These are phyloP conservation scores for Aptenodytes patagonicus DNA, from an alignment of 2,113 vertebrate species.

Conservation along the genomic window DNA sequence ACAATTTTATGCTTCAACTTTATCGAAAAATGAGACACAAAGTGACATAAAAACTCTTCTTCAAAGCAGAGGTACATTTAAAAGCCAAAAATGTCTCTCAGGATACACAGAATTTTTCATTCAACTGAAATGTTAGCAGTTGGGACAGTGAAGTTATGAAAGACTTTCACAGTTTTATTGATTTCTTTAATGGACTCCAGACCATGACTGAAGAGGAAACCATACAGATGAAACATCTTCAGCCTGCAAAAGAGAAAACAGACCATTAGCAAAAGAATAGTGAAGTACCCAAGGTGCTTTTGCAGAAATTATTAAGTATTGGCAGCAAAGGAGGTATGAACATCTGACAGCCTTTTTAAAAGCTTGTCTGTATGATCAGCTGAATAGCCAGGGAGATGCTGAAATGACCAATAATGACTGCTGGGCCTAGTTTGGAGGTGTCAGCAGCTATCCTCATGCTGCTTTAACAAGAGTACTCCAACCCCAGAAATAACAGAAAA, in stretches of 20 bases:
- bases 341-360: neutral
- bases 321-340: neutral
- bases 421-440: neutral
- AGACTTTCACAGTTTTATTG: constrained; percentile 32
- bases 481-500: neutral
- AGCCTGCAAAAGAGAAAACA: constrained; percentile 28
- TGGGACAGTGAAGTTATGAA: constrained; percentile 22
- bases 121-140: neutral
- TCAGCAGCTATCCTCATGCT: neutral
- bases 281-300: neutral
- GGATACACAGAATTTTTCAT: neutral
- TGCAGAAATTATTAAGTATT: neutral
- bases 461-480: neutral
- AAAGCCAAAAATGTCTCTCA: neutral
- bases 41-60: neutral
- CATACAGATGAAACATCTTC: constrained; percentile 67
- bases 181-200: constrained; percentile 52
- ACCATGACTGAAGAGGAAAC: constrained; percentile 31
- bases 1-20: neutral
- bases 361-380: neutral
- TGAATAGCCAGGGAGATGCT: neutral
- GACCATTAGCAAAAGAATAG: neutral
- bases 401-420: neutral
- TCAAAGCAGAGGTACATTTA: neutral
- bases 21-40: neutral